phyloP scores from a whole-genome alignment of 2,797 vertebrate genomes.

The Anomalospiza imberbis region DNA sequence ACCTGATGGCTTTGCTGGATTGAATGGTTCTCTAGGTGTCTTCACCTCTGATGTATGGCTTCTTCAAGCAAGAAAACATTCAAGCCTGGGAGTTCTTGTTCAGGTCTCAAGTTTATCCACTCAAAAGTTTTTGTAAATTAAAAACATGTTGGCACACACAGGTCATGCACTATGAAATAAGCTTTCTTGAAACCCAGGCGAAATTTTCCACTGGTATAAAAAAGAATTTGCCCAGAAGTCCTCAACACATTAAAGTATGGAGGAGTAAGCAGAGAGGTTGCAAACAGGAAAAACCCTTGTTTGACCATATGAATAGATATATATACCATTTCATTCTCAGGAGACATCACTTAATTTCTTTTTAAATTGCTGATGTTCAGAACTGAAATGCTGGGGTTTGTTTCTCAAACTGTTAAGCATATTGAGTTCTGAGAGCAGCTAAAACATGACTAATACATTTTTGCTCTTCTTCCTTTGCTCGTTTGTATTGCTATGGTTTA shows the following conservation, averaged over 20 bases:
- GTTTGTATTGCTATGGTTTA: neutral
- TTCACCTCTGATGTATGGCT: neutral
- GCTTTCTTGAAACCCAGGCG: neutral
- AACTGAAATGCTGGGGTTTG: neutral
- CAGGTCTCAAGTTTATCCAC: neutral
- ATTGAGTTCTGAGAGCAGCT: neutral
- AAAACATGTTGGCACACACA: neutral
- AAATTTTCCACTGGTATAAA: neutral
- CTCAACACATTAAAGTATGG: neutral
- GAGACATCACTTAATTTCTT: neutral
- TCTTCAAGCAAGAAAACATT: neutral
- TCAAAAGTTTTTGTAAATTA: neutral
- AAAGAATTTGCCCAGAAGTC: neutral
- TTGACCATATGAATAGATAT: neutral
- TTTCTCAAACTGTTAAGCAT: neutral
- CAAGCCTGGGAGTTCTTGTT: neutral
- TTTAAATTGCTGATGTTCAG: neutral
- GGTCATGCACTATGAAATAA: neutral
- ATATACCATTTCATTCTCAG: neutral
- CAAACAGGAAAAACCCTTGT: neutral
- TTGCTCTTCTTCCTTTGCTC: neutral
- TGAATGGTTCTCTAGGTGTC: neutral
- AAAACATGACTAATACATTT: conserved; percentile 2
- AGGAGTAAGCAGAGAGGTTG: neutral
- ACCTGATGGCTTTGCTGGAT: neutral